These are phyloP conservation scores for Araneus ventricosus DNA, from an alignment of 1,140 invertebrate genomes.

Conservation along the genomic window DNA sequence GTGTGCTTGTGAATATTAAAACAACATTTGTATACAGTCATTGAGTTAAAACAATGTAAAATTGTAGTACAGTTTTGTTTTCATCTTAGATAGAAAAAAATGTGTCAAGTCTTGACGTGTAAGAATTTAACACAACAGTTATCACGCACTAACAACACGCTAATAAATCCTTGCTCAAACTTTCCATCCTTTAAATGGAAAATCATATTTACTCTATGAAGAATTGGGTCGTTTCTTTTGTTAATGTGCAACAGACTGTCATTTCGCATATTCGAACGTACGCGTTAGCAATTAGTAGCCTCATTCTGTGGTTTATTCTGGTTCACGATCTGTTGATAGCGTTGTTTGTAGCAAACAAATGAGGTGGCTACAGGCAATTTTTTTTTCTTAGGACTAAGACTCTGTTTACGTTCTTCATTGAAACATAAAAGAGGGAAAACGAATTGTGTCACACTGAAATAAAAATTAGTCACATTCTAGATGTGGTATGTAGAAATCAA, in stretches of 20 bases:
- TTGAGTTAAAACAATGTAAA: too few species aligned
- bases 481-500: too few species aligned
- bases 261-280: neutral
- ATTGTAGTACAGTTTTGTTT: too few species aligned
- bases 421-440: neutral
- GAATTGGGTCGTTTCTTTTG: conserved; percentile 51
- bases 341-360: neutral
- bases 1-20: too few species aligned
- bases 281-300: conserved; percentile 49
- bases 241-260: neutral
- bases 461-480: too few species aligned
- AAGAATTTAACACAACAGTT: too few species aligned
- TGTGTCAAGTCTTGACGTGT: too few species aligned
- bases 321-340: conserved; percentile 29
- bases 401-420: conserved; percentile 1
- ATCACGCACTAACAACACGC: neutral
- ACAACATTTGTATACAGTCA: too few species aligned
- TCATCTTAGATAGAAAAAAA: too few species aligned
- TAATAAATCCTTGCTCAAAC: neutral
- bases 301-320: conserved; percentile 15
- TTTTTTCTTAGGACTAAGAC: neutral
- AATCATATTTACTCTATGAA: conserved; percentile 8
- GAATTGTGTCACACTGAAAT: neutral
- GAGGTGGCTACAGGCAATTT: neutral
- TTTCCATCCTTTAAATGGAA: neutral